Evolutionary conservation across 2,113 vertebrate species (phyloP).

Genomic region (Pseudopipra pipra): DNA sequence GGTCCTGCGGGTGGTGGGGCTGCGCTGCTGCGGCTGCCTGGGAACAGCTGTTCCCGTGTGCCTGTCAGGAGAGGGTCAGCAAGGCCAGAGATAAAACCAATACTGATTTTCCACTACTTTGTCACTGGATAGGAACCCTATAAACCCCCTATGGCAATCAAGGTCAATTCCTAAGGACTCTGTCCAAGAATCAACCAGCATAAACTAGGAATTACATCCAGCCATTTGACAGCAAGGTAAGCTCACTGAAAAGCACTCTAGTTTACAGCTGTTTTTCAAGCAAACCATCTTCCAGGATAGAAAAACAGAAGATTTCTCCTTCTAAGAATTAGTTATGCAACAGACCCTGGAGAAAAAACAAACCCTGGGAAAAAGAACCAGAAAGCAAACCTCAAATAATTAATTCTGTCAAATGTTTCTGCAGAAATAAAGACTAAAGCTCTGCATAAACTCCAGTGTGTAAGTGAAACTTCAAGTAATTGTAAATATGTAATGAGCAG

Average conservation of each 20-base stretch:
- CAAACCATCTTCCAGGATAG: not conserved
- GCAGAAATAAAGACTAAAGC: not conserved
- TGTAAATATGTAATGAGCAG: not conserved
- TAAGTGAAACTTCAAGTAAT: not conserved
- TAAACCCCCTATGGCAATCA: not conserved
- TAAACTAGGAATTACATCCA: not conserved
- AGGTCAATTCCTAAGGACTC: not conserved
- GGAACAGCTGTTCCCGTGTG: constrained; percentile 78
- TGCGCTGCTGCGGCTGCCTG: constrained; percentile 77
- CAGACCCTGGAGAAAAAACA: not conserved
- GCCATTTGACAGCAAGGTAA: not conserved
- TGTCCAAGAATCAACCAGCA: not conserved
- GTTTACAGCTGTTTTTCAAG: not conserved
- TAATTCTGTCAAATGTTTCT: not conserved
- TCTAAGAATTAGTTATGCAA: not conserved
- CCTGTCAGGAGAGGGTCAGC: constrained; percentile 66
- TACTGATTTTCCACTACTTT: constrained; percentile 47
- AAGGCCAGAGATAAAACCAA: constrained; percentile 51
- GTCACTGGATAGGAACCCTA: not conserved
- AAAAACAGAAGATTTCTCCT: not conserved
- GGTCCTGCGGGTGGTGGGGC: constrained; percentile 66
- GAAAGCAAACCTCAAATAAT: not conserved
- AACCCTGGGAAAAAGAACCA: not conserved
- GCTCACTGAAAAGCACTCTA: not conserved
- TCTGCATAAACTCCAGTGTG: not conserved